Conservation (phyloP, 2,113 vertebrate genomes). For the Pelecanus crispus region DNA sequence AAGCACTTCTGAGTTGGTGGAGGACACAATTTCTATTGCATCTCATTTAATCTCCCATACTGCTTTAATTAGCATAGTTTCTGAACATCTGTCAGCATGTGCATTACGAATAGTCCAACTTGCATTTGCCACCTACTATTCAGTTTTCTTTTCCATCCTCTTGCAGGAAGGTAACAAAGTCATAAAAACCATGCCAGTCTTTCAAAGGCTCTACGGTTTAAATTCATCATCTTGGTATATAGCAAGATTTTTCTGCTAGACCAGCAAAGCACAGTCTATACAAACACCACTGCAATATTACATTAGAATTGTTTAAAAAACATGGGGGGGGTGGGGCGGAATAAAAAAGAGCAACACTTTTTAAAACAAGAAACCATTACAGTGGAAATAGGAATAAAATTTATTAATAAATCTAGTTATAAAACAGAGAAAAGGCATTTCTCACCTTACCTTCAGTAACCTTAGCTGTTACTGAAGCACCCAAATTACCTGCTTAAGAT, state of each 20-base stretch:
- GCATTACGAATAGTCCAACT: not conserved
- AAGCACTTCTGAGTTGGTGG: not conserved
- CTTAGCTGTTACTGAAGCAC: not conserved
- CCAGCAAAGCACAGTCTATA: not conserved
- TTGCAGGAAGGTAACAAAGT: not conserved
- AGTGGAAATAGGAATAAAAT: not conserved
- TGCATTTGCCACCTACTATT: not conserved
- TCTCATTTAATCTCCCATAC: not conserved
- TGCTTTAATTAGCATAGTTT: not conserved
- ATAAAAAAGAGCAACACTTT: not conserved
- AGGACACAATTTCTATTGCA: not conserved
- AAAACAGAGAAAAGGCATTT: not conserved
- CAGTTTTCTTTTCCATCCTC: not conserved
- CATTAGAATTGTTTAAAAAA: not conserved
- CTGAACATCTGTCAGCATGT: not conserved
- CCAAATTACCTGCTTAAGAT: not conserved
- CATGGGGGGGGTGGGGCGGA: no score
- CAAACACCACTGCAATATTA: not conserved
- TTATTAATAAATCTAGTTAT: not conserved
- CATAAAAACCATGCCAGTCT: not conserved
- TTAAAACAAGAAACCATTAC: not conserved
- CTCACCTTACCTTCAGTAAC: not conserved
- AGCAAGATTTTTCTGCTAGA: not conserved
- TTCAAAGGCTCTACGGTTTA: not conserved
- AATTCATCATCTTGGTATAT: not conserved